Base-by-base conservation (phyloP, 2,797 vertebrate species). In the Cyclopterus lumpus region DNA sequence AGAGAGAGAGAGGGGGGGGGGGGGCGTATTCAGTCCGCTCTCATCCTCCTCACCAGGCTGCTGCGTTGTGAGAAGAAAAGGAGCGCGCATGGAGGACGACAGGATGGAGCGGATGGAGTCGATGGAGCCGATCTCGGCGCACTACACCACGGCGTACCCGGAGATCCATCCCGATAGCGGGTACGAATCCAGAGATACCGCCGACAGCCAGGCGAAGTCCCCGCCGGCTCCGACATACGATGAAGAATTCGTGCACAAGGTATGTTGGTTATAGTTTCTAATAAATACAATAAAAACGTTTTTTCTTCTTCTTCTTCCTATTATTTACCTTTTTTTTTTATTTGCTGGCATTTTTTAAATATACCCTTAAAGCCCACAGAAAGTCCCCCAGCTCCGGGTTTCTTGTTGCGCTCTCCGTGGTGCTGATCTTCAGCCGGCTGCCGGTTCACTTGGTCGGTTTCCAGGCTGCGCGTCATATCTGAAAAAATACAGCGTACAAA, bases 221-320 rank as follows among this genome's bases (percentile, higher is more conserved):
- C 82, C 90, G 0, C 60, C 86, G 3, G 44, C 85, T 2, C 80
- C 84, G 6, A 58, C 79, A 0, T 94, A 94, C 18, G 87, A 94
- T 24, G 90, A 94, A 73, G 90, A 94, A 1, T 71, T 94, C 24
- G 72, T 92, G 55, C 93, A 94, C 81, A 94, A 94, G 93, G 93
- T 93, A 82, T 0, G 68, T 0, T 0, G 4, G 20, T 1, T 1
- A 4, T 3, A n/a, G 15, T 3, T 32, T 32, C 6, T 8, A 36
- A 36, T 34, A 34, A 22, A n/a, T 24, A n/a, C n/a, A n/a, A 6
- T 1, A 20, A 1, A 16, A 15, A 1, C 18, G 60, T 5, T 8
- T 16, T 18, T 18, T n/a, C n/a, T n/a, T n/a, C n/a, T n/a, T n/a
- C n/a, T n/a, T n/a, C n/a, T n/a, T n/a, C n/a, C n/a, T n/a, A n/a